Conservation (phyloP, 2,888 invertebrate genomes). For the Rhodophaea formosa region DNA sequence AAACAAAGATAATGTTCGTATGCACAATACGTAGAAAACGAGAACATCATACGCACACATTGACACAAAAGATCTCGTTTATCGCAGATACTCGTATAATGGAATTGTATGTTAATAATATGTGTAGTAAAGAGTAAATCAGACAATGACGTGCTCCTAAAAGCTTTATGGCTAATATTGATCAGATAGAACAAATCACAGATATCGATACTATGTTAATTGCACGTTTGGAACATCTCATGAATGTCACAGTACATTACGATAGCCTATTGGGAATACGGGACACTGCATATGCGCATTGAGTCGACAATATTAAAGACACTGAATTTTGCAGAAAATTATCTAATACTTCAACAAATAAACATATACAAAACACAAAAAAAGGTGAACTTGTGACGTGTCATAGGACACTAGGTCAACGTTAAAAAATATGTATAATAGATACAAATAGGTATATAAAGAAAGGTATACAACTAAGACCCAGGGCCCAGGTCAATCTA, state of each 20-base stretch:
- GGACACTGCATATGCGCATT: constrained; percentile 67
- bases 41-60: background rate
- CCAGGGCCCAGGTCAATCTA: too few relatives aligned
- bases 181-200: constrained; percentile 3
- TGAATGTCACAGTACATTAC: constrained; percentile 68
- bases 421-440: too few relatives aligned
- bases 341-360: background rate
- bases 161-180: background rate
- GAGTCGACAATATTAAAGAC: constrained; percentile 26
- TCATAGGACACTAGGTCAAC: too few relatives aligned
- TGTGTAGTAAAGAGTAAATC: background rate
- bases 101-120: constrained; percentile 1
- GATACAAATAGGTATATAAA: too few relatives aligned
- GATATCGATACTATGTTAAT: constrained; percentile 26
- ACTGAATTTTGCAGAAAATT: background rate
- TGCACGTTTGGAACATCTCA: constrained; percentile 56
- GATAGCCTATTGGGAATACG: constrained; percentile 69
- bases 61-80: background rate
- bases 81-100: constrained; percentile 3
- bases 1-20: background rate
- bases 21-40: background rate
- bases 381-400: too few relatives aligned
- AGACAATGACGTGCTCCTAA: background rate
- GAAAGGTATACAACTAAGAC: too few relatives aligned
- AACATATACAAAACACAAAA: background rate